Percentiles rank a stretch among this genome's conserved stretches.
Conservation (phyloP, 92 coral and sea anemone genomes). For the Bergia sp. region DNA sequence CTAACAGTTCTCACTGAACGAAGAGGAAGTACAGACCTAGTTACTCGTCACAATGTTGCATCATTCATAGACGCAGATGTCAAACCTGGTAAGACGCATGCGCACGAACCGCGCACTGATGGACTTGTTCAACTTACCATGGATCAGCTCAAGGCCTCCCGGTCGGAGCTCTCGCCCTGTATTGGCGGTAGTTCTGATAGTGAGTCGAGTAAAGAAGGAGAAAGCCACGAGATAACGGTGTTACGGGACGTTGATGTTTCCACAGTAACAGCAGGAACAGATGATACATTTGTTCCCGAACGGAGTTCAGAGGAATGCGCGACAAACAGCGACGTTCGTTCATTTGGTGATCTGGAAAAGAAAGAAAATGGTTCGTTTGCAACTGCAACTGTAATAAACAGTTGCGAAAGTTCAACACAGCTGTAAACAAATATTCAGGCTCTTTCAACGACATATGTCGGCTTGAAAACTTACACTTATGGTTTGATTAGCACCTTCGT, state of each 20-base stretch:
- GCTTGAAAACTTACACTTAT: too few relatives aligned
- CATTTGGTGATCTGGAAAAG: not conserved
- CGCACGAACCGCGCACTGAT: slow-evolving; percentile 40
- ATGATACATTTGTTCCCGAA: not conserved
- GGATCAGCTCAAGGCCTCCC: slow-evolving; percentile 34
- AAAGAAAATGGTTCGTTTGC: not conserved
- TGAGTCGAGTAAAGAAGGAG: slow-evolving; percentile 10
- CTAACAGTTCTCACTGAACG: slow-evolving; percentile 64
- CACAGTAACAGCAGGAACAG: not conserved
- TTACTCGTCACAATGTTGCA: not conserved
- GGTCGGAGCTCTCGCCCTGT: not conserved
- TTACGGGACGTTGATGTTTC: slow-evolving; percentile 8
- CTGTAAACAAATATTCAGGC: not conserved
- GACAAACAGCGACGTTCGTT: not conserved
- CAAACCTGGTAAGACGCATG: slow-evolving; percentile 31
- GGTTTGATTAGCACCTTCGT: too few relatives aligned
- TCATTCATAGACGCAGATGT: slow-evolving; percentile 15
- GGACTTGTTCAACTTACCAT: slow-evolving; percentile 22
- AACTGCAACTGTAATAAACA: not conserved
- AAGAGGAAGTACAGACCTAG: slow-evolving; percentile 47
- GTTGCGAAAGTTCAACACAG: slow-evolving; percentile 8
- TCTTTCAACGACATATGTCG: too few relatives aligned
- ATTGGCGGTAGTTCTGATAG: not conserved
- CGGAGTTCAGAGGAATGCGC: not conserved
- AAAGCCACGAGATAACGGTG: slow-evolving; percentile 1